phyloP scores from a whole-genome alignment of 1,140 invertebrate species.

The Camponotus pennsylvanicus region DNA sequence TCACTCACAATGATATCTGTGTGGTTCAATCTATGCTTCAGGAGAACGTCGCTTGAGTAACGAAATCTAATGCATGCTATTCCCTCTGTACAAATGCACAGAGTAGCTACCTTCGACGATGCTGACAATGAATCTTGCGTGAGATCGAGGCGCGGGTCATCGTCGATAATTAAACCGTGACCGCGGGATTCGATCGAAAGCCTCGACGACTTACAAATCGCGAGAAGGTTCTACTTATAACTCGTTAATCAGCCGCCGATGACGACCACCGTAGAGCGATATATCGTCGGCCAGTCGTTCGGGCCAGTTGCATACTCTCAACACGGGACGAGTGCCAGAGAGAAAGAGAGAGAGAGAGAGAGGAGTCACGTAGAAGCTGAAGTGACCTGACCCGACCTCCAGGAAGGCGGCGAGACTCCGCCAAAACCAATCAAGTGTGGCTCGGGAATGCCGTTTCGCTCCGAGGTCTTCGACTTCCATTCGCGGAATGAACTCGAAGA shows the following conservation, averaged over 20 bases:
- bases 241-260: conserved; percentile 59
- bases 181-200: conserved; percentile 21
- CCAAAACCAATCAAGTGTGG: conserved; percentile 80
- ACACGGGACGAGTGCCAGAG: neutral
- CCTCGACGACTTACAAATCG: conserved; percentile 48
- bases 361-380: conserved; percentile 67
- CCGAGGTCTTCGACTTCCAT: conserved; percentile 73
- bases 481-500: conserved; percentile 70
- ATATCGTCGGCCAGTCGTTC: conserved; percentile 37
- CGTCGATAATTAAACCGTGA: conserved; percentile 56
- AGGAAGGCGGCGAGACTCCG: conserved; percentile 70
- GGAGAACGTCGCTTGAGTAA: neutral
- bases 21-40: too few species aligned
- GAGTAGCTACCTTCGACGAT: neutral
- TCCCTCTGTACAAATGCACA: neutral
- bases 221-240: conserved; percentile 50
- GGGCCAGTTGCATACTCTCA: conserved; percentile 48
- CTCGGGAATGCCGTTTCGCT: conserved; percentile 77
- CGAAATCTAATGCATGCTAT: neutral
- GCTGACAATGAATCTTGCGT: conserved; percentile 32
- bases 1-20: conserved; percentile 28
- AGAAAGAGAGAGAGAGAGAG: conserved; percentile 12
- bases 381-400: conserved; percentile 73
- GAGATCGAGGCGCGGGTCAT: conserved; percentile 36
- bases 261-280: conserved; percentile 37